Percentiles rank a stretch among this genome's conserved stretches.
These are phyloP conservation scores for Mola mola DNA, from an alignment of 2,113 vertebrate species.

Conservation along the genomic window DNA sequence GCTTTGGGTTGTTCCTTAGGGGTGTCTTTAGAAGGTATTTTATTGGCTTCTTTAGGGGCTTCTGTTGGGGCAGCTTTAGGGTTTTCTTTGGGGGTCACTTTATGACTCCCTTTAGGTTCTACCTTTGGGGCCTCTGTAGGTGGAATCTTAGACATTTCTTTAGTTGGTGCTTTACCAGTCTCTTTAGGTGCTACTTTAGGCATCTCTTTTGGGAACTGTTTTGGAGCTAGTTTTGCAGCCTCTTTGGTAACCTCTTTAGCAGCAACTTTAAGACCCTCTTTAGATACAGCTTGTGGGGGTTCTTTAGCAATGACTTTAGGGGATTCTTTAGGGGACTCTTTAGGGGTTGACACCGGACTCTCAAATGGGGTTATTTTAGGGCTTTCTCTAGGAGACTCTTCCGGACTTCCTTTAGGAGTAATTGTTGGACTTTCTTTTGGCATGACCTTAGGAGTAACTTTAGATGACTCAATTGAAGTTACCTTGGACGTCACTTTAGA, in stretches of 20 bases:
- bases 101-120: slow-evolving; percentile 45
- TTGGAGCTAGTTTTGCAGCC: slow-evolving; percentile 24
- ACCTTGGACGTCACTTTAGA: slow-evolving; percentile 56
- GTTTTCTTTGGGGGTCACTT: slow-evolving; percentile 42
- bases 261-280: slow-evolving; percentile 41
- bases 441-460: slow-evolving; percentile 54
- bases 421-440: slow-evolving; percentile 60
- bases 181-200: slow-evolving; percentile 52
- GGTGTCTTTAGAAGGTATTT: slow-evolving; percentile 49
- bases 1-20: slow-evolving; percentile 56
- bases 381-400: slow-evolving; percentile 71
- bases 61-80: slow-evolving; percentile 40
- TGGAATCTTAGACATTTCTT: slow-evolving; percentile 50
- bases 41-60: slow-evolving; percentile 38
- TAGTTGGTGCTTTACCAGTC: slow-evolving; percentile 35
- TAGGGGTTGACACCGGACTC: slow-evolving; percentile 67
- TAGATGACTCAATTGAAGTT: slow-evolving; percentile 44
- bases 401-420: slow-evolving; percentile 69
- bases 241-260: slow-evolving; percentile 28
- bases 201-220: slow-evolving; percentile 54
- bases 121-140: slow-evolving; percentile 23
- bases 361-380: slow-evolving; percentile 70
- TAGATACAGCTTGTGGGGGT: slow-evolving; percentile 31
- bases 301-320: slow-evolving; percentile 57
- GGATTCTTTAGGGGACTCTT: slow-evolving; percentile 71